Evolutionary conservation across 2,113 vertebrate species (phyloP).

Genomic region (Desmodus rotundus): DNA sequence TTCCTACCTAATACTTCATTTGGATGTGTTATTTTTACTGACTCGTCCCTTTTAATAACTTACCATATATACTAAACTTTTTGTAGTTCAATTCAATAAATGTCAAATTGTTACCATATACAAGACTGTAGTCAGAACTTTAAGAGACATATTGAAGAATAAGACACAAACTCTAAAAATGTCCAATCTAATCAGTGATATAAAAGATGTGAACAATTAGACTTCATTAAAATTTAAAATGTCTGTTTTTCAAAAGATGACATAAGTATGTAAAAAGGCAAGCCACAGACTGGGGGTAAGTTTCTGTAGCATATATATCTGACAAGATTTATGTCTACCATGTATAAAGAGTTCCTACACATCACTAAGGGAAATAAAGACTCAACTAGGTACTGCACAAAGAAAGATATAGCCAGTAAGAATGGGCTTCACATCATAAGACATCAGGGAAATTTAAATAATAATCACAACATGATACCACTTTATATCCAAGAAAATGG

Average conservation of each 20-base stretch:
- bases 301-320: background rate
- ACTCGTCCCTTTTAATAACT: background rate
- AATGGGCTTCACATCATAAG: background rate
- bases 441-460: background rate
- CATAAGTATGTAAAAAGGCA: background rate
- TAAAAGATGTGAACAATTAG: background rate
- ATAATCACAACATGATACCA: background rate
- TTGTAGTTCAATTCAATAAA: background rate
- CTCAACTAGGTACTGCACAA: background rate
- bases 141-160: background rate
- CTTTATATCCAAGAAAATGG: background rate
- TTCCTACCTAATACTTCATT: background rate
- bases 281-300: background rate
- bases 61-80: background rate
- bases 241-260: background rate
- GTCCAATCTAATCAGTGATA: background rate
- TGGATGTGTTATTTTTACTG: background rate
- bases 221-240: slow-evolving; percentile 9
- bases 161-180: background rate
- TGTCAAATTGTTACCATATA: background rate
- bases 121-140: background rate
- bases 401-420: background rate
- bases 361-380: background rate
- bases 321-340: background rate
- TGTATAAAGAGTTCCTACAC: background rate